Conservation (phyloP, 1,140 invertebrate genomes). For the Linepithema humile region DNA sequence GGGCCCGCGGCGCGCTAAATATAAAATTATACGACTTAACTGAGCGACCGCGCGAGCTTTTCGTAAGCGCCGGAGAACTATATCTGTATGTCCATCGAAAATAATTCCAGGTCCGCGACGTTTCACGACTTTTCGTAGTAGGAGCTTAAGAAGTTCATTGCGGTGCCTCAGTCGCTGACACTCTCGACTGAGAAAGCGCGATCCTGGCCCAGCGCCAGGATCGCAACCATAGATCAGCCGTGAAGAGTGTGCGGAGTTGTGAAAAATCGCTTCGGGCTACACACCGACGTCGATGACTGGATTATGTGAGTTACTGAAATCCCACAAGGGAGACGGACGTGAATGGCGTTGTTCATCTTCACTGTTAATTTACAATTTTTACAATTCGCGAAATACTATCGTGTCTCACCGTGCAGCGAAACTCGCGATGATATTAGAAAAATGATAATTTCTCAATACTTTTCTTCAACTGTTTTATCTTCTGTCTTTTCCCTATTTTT, state of each 20-base stretch:
- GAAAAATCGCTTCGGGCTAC: constrained; percentile 29
- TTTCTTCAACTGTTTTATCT: background rate
- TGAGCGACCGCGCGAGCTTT: constrained; percentile 45
- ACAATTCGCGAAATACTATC: background rate
- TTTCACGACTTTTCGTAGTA: constrained; percentile 71
- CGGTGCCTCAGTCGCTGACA: constrained; percentile 43
- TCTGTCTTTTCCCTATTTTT: constrained; percentile 28
- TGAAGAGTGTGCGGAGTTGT: constrained; percentile 36
- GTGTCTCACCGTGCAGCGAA: background rate
- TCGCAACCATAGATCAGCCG: constrained; percentile 59
- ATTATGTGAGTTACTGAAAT: constrained; percentile 5
- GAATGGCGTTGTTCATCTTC: constrained; percentile 12
- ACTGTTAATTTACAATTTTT: background rate
- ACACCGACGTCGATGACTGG: constrained; percentile 32
- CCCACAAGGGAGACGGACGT: background rate
- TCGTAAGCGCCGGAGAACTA: constrained; percentile 60
- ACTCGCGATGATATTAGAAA: background rate
- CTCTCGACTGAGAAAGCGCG: constrained; percentile 25
- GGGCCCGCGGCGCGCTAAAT: constrained; percentile 71
- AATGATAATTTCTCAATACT: background rate
- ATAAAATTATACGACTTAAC: constrained; percentile 75
- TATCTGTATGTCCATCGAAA: constrained; percentile 61
- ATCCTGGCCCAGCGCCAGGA: constrained; percentile 58
- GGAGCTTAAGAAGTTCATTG: constrained; percentile 54
- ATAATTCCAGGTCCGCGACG: constrained; percentile 56